Conservation (phyloP, 2,797 vertebrate genomes). For the Fistularia tabacaria region DNA sequence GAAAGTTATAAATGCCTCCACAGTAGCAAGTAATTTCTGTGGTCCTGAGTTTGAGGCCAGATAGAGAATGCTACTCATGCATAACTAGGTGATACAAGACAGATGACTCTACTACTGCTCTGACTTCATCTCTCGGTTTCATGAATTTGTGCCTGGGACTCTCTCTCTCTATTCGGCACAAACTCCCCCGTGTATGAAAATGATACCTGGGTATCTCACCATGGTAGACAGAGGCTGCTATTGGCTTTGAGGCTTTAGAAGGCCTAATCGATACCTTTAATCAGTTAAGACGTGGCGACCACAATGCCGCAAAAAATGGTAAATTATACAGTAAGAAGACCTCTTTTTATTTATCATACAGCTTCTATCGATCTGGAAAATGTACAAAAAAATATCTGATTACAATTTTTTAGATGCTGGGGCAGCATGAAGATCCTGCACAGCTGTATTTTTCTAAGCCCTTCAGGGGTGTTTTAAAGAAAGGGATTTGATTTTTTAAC, state of each 20-base stretch:
- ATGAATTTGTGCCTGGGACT: slow-evolving; percentile 9
- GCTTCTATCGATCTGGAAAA: slow-evolving; percentile 30
- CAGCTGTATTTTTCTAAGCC: slow-evolving; percentile 1
- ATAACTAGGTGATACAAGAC: slow-evolving; percentile 34
- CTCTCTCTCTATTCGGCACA: slow-evolving; percentile 26
- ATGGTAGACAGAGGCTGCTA: slow-evolving; percentile 29
- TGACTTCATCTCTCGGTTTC: slow-evolving; percentile 14
- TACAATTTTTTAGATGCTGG: slow-evolving; percentile 9
- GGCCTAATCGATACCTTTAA: slow-evolving; percentile 56
- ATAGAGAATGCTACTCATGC: slow-evolving; percentile 57
- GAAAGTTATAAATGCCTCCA: slow-evolving; percentile 31
- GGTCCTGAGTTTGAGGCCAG: slow-evolving; percentile 36
- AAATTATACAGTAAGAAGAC: slow-evolving; percentile 22
- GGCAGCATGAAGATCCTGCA: slow-evolving; percentile 1
- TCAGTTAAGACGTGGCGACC: slow-evolving; percentile 58
- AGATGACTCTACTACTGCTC: slow-evolving; percentile 20
- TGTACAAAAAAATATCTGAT: slow-evolving; percentile 16
- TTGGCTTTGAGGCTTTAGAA: slow-evolving; percentile 28
- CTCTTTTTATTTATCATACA: slow-evolving; percentile 40
- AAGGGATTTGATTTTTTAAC: neutral
- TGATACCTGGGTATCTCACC: slow-evolving; percentile 41
- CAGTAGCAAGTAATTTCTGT: slow-evolving; percentile 53
- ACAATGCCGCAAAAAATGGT: slow-evolving; percentile 37
- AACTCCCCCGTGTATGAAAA: slow-evolving; percentile 15
- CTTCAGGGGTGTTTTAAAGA: slow-evolving; percentile 6